Evolutionary conservation across 2,113 vertebrate species (phyloP), one percentile per base, ranked within the genome.

Genomic region (Pristiophorus japonicus): DNA sequence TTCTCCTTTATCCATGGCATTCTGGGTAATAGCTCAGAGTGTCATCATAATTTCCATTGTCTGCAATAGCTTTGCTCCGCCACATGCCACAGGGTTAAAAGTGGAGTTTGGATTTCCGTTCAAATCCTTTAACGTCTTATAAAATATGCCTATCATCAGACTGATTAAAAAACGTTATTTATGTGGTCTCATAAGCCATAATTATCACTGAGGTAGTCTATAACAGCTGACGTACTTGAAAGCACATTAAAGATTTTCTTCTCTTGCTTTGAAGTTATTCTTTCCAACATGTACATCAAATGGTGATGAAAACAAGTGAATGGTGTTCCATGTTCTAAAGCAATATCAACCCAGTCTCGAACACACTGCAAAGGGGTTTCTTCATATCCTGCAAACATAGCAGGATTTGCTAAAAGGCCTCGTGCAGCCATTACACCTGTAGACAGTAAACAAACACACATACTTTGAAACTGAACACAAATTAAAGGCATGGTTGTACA

Each of bases 231-330:
- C n/a, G 98, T 99, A 96, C 99, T 99, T 94, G 98, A 98, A 85
- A 99, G 97, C 96, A 98, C 97, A 95, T 99, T 99, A 96, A 99
- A 99, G 81, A 98, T 96, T 96, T 97, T 99, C 96, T 98, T 98
- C 97, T 99, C 99, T 65, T 99, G 98, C 96, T 98, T 99, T 92
- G 99, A 99, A 96, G 98, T 99, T 96, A 99, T 98, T 47, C 97
- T 98, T 97, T 99, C 99, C 97, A 99, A 97, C 99, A 99, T 99
- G 97, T 99, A 99, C 96, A 99, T 99, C 84, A 99, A 98, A 96
- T 99, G 99, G 70, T 99, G 99, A 96, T 99, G 99, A 96, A 99
- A 99, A 96, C 99, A 99, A 0, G 98, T 98, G 96, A 98, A 99
- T 4, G 99, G 98, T 70, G 99, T 99, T 95, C 99, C 99, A 0